These are phyloP conservation scores for Myoxocephalus aenaeus DNA, from an alignment of 2,797 vertebrate species.

Conservation along the genomic window DNA sequence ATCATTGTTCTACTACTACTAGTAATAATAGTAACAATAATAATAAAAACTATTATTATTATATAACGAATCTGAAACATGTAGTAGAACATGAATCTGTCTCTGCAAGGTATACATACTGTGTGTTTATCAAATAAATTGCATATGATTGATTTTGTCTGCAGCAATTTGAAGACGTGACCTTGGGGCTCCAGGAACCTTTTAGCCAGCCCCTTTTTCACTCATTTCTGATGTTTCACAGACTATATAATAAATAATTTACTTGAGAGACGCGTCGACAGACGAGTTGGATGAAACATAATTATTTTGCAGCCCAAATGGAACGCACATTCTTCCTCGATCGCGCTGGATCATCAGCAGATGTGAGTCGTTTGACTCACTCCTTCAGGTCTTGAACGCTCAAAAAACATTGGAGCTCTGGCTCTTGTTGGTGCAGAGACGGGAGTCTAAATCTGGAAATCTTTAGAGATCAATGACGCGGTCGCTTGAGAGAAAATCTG, in stretches of 20 bases:
- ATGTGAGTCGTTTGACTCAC: background rate
- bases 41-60: no score
- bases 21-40: no score
- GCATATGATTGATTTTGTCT: background rate
- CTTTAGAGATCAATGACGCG: slow-evolving; percentile 5
- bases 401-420: background rate
- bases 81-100: background rate
- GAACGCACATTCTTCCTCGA: background rate
- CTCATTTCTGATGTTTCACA: background rate
- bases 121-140: background rate
- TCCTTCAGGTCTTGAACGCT: slow-evolving; percentile 1
- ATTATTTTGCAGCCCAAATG: background rate
- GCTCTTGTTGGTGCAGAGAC: background rate
- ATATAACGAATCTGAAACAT: no score
- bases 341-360: background rate
- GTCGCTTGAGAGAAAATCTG: slow-evolving; percentile 1
- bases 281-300: background rate
- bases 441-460: slow-evolving; percentile 12
- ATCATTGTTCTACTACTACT: no score
- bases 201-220: background rate
- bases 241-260: background rate
- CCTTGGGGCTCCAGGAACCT: background rate
- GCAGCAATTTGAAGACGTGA: background rate
- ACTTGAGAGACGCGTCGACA: background rate
- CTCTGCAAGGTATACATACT: background rate